A percentile compares a stretch with the other conserved stretches of the same genome.
Evolutionary conservation across 2,797 vertebrate genomes (phyloP).

Genomic region (Sebastes hopkinsi): DNA sequence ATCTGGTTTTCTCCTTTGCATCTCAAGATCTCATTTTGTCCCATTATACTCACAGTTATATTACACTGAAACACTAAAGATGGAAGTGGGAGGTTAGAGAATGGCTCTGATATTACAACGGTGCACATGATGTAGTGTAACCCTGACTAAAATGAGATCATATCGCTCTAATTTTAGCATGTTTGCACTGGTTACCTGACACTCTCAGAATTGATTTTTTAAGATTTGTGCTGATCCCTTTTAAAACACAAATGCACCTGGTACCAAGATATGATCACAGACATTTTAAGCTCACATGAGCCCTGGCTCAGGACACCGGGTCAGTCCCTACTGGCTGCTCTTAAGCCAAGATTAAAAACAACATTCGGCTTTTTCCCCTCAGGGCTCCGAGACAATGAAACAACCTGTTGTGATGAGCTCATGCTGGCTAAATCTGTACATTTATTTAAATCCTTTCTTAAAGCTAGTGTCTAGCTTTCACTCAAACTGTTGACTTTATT

Average conservation of each 20-base stretch:
- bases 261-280: constrained; percentile 35
- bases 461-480: background rate
- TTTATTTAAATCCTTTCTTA: background rate
- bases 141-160: constrained; percentile 39
- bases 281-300: constrained; percentile 25
- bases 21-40: constrained; percentile 46
- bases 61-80: constrained; percentile 18
- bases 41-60: constrained; percentile 22
- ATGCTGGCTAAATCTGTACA: background rate
- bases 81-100: constrained; percentile 26
- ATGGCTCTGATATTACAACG: constrained; percentile 8
- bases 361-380: constrained; percentile 16
- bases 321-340: constrained; percentile 8
- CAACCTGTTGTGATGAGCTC: constrained; percentile 10
- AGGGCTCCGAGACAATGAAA: background rate
- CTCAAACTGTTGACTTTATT: background rate
- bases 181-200: constrained; percentile 27
- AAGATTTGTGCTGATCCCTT: constrained; percentile 27
- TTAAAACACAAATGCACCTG: constrained; percentile 26
- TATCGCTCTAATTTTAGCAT: constrained; percentile 25
- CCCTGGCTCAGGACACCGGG: background rate
- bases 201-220: constrained; percentile 37
- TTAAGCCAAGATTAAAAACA: constrained; percentile 22
- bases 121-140: background rate
- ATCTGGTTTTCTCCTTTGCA: constrained; percentile 19